Percentiles rank a stretch among this genome's conserved stretches.
These are phyloP conservation scores for Cryptus viduatorius DNA, from an alignment of 2,888 invertebrate genomes.

Conservation along the genomic window DNA sequence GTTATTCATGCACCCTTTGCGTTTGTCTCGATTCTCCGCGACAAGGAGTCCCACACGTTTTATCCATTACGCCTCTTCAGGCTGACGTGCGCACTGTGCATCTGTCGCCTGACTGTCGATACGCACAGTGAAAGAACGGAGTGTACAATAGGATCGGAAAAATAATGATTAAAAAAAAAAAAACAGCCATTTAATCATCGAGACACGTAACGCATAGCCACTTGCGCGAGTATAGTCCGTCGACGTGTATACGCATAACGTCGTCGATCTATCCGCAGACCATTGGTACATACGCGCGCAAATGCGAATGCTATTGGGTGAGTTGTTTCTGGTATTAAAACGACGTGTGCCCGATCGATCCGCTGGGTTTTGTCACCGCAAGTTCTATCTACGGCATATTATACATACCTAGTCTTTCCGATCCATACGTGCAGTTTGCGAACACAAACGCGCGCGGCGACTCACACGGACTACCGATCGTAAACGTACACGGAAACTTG, in stretches of 20 bases:
- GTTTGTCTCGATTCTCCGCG: slow-evolving; percentile 10
- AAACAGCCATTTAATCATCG: slow-evolving; percentile 8
- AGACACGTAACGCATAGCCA: slow-evolving; percentile 30
- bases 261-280: not conserved
- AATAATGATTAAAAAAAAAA: slow-evolving; percentile 13
- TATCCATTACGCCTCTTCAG: not conserved
- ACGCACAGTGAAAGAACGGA: slow-evolving; percentile 12
- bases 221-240: slow-evolving; percentile 36
- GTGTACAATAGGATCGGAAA: not conserved
- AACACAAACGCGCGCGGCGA: not conserved
- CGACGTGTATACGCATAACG: not conserved
- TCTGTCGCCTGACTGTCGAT: slow-evolving; percentile 48
- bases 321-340: slow-evolving; percentile 44
- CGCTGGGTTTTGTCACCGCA: slow-evolving; percentile 54
- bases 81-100: slow-evolving; percentile 33
- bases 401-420: not conserved
- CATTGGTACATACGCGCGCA: slow-evolving; percentile 9
- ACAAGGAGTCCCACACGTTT: slow-evolving; percentile 1
- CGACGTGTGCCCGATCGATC: slow-evolving; percentile 60
- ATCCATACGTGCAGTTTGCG: not conserved
- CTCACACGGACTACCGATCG: not conserved
- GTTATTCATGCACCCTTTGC: slow-evolving; percentile 1
- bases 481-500: slow-evolving; percentile 19
- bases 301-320: slow-evolving; percentile 13
- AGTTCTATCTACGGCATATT: not conserved